These are phyloP conservation scores for Psettodes erumei DNA, from an alignment of 2,113 vertebrate genomes.

Conservation along the genomic window DNA sequence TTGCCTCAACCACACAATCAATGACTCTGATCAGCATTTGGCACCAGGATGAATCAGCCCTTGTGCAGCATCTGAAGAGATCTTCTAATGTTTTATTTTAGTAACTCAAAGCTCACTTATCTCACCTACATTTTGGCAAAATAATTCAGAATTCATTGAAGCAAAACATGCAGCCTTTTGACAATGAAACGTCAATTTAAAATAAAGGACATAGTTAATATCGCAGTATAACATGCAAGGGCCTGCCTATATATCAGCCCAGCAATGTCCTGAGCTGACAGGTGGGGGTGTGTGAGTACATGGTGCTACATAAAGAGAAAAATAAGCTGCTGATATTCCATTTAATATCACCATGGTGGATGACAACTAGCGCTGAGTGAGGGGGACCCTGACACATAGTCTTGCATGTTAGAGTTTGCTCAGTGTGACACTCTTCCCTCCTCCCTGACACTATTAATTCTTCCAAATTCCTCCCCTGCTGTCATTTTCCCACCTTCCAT, in stretches of 20 bases:
- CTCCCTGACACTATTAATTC: constrained; percentile 43
- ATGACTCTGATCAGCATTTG: constrained; percentile 65
- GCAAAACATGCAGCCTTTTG: not conserved
- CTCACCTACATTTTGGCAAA: constrained; percentile 1
- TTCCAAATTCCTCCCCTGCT: constrained; percentile 5
- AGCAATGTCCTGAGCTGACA: not conserved
- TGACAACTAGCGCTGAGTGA: constrained; percentile 4
- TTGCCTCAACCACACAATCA: constrained; percentile 67
- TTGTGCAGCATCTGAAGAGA: constrained; percentile 38
- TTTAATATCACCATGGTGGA: constrained; percentile 36
- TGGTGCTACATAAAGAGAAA: constrained; percentile 7
- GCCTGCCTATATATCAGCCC: not conserved
- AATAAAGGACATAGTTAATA: not conserved
- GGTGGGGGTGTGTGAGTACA: not conserved
- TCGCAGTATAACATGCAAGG: not conserved
- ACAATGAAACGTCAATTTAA: not conserved
- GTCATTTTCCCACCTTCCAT: constrained; percentile 32
- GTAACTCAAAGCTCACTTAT: not conserved
- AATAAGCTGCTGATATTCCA: constrained; percentile 26
- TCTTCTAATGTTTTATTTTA: not conserved
- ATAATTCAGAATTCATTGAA: not conserved
- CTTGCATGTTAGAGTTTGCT: constrained; percentile 29
- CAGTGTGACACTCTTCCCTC: constrained; percentile 33
- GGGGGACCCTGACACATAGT: constrained; percentile 4
- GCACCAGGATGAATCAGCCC: constrained; percentile 63